Evolutionary conservation across 2,888 invertebrate species (phyloP).

Genomic region (Argynnis bischoffii): DNA sequence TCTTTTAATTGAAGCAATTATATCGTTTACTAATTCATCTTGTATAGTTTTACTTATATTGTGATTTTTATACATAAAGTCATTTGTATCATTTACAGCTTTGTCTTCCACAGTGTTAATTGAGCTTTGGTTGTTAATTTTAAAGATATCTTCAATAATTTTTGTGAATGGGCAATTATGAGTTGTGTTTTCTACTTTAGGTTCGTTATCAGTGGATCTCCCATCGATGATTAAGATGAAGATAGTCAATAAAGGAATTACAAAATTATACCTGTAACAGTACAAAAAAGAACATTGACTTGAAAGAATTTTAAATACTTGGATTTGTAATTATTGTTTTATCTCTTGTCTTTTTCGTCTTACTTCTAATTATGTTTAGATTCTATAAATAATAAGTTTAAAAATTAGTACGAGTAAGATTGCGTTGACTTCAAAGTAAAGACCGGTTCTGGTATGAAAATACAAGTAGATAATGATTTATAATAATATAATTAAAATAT

Average conservation of each 20-base stretch:
- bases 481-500: too few relatives aligned
- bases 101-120: constrained; percentile 34
- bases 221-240: constrained; percentile 46
- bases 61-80: constrained; percentile 59
- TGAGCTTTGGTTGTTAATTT: constrained; percentile 56
- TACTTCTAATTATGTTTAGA: too few relatives aligned
- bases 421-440: too few relatives aligned
- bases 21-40: constrained; percentile 68
- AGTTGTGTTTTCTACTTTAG: constrained; percentile 48
- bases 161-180: constrained; percentile 68
- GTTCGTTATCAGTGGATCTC: constrained; percentile 39
- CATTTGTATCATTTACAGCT: constrained; percentile 68
- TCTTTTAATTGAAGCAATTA: constrained; percentile 72
- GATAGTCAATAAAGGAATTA: constrained; percentile 46
- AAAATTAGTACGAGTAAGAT: too few relatives aligned
- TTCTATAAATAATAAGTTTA: too few relatives aligned
- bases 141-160: constrained; percentile 75
- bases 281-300: constrained; percentile 21
- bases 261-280: constrained; percentile 57
- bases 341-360: too few relatives aligned
- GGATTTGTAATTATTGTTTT: too few relatives aligned
- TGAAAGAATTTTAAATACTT: too few relatives aligned
- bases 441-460: too few relatives aligned
- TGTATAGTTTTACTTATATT: constrained; percentile 55
- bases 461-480: too few relatives aligned